Percentiles rank a stretch among this genome's conserved stretches.
These are phyloP conservation scores for Bedellia somnulentella DNA, from an alignment of 2,888 invertebrate species.

Conservation along the genomic window DNA sequence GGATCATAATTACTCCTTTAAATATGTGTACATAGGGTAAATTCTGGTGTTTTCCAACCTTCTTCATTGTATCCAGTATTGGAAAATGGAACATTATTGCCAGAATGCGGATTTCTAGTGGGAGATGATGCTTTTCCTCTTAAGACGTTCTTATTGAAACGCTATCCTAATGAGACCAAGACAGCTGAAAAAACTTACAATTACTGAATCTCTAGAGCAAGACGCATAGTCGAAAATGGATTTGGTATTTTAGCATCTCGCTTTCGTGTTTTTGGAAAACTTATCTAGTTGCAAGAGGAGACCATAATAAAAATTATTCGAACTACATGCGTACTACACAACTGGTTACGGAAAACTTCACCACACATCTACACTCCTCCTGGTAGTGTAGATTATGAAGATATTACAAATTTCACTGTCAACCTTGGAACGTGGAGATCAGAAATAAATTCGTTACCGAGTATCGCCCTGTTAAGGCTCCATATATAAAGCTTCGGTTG, in stretches of 20 bases:
- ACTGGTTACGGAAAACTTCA: conserved; percentile 4
- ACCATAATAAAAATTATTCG: conserved; percentile 7
- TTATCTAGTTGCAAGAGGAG: conserved; percentile 7
- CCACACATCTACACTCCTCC: conserved; percentile 7
- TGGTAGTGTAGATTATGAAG: conserved; percentile 9
- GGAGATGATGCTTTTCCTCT: conserved; percentile 8
- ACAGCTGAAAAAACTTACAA: conserved; percentile 8
- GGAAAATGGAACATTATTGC: conserved; percentile 9
- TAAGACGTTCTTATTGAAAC: conserved; percentile 7
- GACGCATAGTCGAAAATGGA: conserved; percentile 6
- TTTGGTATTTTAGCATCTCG: conserved; percentile 9
- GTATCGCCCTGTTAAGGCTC: too few relatives aligned
- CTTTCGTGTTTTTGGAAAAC: conserved; percentile 9
- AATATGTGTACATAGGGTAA: conserved; percentile 10
- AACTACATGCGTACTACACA: conserved; percentile 8
- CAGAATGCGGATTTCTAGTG: conserved; percentile 8
- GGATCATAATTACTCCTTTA: conserved; percentile 14
- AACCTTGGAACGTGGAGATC: conserved; percentile 9
- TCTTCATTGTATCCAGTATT: conserved; percentile 9
- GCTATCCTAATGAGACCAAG: conserved; percentile 6
- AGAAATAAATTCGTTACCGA: conserved; percentile 9
- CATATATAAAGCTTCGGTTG: too few relatives aligned
- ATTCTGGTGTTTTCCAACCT: conserved; percentile 10
- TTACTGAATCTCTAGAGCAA: conserved; percentile 7
- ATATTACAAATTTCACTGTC: too few relatives aligned